phyloP scores from a whole-genome alignment of 1,140 invertebrate genomes.

The Lerema accius region DNA sequence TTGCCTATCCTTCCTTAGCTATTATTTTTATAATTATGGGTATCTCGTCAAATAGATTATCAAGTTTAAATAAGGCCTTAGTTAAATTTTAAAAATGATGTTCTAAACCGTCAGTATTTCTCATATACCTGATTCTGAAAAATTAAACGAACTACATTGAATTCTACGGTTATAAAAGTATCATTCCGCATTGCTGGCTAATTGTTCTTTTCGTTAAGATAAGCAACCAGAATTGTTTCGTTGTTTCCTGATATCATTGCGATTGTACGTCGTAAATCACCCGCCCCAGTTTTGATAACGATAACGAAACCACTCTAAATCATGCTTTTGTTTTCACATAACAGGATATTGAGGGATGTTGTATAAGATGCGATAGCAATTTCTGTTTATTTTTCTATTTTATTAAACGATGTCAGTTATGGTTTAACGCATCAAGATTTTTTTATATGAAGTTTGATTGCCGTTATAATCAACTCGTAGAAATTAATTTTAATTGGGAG shows the following conservation, averaged over 20 bases:
- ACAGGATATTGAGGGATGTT: slow-evolving; percentile 53
- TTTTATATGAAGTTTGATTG: no score
- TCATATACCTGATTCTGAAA: neutral
- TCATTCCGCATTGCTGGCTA: slow-evolving; percentile 17
- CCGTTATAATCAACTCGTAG: no score
- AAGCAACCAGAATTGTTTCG: slow-evolving; percentile 53
- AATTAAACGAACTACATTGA: neutral
- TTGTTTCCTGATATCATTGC: slow-evolving; percentile 43
- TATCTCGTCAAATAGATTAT: no score
- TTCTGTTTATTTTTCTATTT: slow-evolving; percentile 13
- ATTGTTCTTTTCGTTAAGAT: slow-evolving; percentile 56
- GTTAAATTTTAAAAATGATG: no score
- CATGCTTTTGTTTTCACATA: slow-evolving; percentile 71
- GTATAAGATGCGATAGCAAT: slow-evolving; percentile 39
- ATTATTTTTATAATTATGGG: no score
- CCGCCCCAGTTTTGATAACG: slow-evolving; percentile 69
- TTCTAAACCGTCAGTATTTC: no score
- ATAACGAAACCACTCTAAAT: slow-evolving; percentile 67
- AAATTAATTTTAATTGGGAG: no score
- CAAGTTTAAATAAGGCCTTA: no score
- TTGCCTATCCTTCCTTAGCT: no score
- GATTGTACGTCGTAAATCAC: slow-evolving; percentile 69
- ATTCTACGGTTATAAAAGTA: neutral
- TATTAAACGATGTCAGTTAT: no score
- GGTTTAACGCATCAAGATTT: no score